Base-by-base conservation (phyloP, 2,797 vertebrate species). In the Darevskia nairensis region DNA sequence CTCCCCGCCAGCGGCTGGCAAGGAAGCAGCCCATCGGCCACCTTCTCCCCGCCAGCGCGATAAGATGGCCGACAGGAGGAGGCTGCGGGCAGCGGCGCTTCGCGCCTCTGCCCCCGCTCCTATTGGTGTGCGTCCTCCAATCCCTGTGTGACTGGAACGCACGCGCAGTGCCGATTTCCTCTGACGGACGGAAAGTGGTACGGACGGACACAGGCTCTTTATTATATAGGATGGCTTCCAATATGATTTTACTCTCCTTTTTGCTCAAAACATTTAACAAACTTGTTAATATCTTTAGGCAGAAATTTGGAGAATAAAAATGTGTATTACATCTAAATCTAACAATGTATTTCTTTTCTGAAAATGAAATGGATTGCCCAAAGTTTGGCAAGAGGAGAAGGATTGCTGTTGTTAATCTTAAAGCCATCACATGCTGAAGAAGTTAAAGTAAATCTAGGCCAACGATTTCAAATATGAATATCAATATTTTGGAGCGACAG, bases 341-440 rank as follows among this genome's bases (percentile, higher is more conserved):
- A 89, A 55, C 55, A 1, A 0, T 0, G 0, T 8, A 55, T 5
- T 59, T 2, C 35, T 27, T 44, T 91, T 87, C 15, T 83, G 66
- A 85, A 76, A 76, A 35, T 64, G 72, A 75, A 4, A 29, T 25
- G 4, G 35, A 27, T 23, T 71, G 13, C 79, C 71, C 27, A 23
- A 91, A 82, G 10, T 9, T 4, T 25, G 8, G 17, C 4, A 80
- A 86, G 2, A 64, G 41, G 17, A 86, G 84, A 91, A 8, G 0
- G 6, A 87, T 23, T 71, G 23, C n/a, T 46, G 4, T 17, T 74
- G 88, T 89, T 85, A 66, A 89, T 3, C 19, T 82, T 35, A 61
- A 13, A 90, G 55, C 0, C 29, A 15, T 35, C 10, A 55, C 68
- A 23, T 35, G 35, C n/a, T 39, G 4, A 68, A 86, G 6, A 50